Percentiles rank a stretch among this genome's conserved stretches.
Evolutionary conservation across 2,888 invertebrate species (phyloP).

Genomic region (Sphaerophoria rueppellii): DNA sequence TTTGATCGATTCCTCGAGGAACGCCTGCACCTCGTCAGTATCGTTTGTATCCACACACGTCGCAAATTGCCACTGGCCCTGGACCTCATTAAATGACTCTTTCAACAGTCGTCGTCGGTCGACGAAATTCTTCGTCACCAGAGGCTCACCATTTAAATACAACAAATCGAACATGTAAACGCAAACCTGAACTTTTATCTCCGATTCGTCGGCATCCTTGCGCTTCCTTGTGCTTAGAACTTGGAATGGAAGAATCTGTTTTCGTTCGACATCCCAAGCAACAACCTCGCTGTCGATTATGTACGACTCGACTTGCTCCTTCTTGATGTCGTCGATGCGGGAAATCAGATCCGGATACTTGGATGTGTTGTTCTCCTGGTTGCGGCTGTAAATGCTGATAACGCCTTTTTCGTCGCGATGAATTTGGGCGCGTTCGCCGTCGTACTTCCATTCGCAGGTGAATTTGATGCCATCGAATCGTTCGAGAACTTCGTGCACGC

Average conservation of each 20-base stretch:
- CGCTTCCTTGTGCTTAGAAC: conserved; percentile 96
- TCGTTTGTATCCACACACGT: conserved; percentile 90
- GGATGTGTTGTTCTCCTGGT: conserved; percentile 96
- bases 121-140: conserved; percentile 90
- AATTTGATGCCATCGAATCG: conserved; percentile 93
- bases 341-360: conserved; percentile 98
- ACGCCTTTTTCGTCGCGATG: conserved; percentile 87
- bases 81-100: conserved; percentile 87
- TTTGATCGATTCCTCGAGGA: conserved; percentile 96
- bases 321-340: conserved; percentile 85
- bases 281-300: conserved; percentile 98
- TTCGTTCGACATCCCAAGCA: conserved; percentile 94
- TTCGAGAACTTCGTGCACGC: conserved; percentile 93
- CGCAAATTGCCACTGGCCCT: conserved; percentile 95
- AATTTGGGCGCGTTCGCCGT: conserved; percentile 99
- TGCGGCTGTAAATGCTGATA: conserved; percentile 95
- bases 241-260: conserved; percentile 98
- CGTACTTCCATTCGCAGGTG: conserved; percentile 99
- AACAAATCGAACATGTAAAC: conserved; percentile 98
- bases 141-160: conserved; percentile 92
- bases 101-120: conserved; percentile 89
- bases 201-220: conserved; percentile 86
- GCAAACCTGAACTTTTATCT: conserved; percentile 90
- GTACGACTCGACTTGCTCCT: conserved; percentile 87
- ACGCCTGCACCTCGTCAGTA: conserved; percentile 96